Evolutionary conservation across 2,888 invertebrate species (phyloP).

Genomic region (Eupeodes latifasciatus): DNA sequence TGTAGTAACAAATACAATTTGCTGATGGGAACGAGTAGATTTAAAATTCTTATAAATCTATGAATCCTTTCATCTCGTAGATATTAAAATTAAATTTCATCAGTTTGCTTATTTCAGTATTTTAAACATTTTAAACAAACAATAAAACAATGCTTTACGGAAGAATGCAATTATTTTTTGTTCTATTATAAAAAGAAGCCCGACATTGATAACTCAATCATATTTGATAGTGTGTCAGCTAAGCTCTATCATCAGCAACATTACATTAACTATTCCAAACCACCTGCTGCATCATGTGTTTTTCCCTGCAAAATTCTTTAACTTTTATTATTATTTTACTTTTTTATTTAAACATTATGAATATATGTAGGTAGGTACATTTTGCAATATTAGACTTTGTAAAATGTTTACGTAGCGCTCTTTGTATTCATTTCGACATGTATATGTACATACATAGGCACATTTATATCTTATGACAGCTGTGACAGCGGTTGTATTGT

Average conservation of each 20-base stretch:
- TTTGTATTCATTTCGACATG: constrained; percentile 53
- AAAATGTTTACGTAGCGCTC: constrained; percentile 55
- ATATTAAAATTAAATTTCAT: background rate
- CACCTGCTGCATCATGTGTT: constrained; percentile 55
- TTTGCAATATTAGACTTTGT: constrained; percentile 43
- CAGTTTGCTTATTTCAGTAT: background rate
- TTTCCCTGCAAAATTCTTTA: constrained; percentile 10
- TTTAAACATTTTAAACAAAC: constrained; percentile 26
- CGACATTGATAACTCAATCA: constrained; percentile 68
- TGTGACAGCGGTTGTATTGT: constrained; percentile 43
- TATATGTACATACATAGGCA: no score
- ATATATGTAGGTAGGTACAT: background rate
- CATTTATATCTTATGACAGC: constrained; percentile 38
- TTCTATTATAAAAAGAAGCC: background rate
- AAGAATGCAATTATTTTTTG: constrained; percentile 23
- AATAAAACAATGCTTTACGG: constrained; percentile 12
- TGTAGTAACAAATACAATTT: background rate
- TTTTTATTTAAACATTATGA: background rate
- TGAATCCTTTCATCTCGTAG: background rate
- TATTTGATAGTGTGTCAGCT: constrained; percentile 36
- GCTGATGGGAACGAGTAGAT: background rate
- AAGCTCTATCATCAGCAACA: constrained; percentile 16
- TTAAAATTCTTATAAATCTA: background rate
- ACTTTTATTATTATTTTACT: constrained; percentile 8
- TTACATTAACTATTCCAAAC: constrained; percentile 51